Evolutionary conservation across 2,797 vertebrate genomes (phyloP).

Genomic region (Dendrocincla tyrannina): DNA sequence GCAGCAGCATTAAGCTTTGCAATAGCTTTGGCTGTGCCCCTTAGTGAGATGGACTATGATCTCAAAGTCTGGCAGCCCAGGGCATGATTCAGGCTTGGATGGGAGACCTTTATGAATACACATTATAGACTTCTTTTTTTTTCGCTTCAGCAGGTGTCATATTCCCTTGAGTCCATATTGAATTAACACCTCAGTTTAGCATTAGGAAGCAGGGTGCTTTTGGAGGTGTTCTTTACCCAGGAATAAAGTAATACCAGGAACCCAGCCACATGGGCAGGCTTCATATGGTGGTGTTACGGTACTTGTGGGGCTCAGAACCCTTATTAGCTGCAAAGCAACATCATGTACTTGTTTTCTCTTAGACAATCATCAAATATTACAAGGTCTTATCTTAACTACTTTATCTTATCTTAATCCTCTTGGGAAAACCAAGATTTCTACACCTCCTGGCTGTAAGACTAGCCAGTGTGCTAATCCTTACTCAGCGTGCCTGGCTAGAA

Average conservation of each 20-base stretch:
- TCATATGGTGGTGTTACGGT: not conserved
- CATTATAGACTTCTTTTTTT: not conserved
- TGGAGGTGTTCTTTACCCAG: not conserved
- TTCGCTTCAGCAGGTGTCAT: not conserved
- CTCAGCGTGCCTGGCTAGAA: not conserved
- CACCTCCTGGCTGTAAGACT: not conserved
- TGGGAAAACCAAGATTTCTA: not conserved
- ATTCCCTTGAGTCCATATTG: not conserved
- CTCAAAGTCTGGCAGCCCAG: not conserved
- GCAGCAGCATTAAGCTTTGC: not conserved
- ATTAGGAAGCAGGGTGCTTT: not conserved
- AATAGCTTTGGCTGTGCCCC: not conserved
- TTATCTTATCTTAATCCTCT: not conserved
- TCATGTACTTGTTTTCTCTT: not conserved
- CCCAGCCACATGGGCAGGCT: rapidly evolving
- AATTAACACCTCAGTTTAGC: not conserved
- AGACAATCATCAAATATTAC: not conserved
- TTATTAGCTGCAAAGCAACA: not conserved
- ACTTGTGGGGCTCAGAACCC: not conserved
- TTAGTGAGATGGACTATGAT: not conserved
- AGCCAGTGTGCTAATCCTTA: not conserved
- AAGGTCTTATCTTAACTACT: not conserved
- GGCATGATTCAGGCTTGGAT: not conserved
- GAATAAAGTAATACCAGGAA: not conserved
- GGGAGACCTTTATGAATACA: not conserved